Percentiles rank a stretch among this genome's conserved stretches.
These are phyloP conservation scores for Melikaiella ostensackeni DNA, from an alignment of 2,888 invertebrate species.

Conservation along the genomic window DNA sequence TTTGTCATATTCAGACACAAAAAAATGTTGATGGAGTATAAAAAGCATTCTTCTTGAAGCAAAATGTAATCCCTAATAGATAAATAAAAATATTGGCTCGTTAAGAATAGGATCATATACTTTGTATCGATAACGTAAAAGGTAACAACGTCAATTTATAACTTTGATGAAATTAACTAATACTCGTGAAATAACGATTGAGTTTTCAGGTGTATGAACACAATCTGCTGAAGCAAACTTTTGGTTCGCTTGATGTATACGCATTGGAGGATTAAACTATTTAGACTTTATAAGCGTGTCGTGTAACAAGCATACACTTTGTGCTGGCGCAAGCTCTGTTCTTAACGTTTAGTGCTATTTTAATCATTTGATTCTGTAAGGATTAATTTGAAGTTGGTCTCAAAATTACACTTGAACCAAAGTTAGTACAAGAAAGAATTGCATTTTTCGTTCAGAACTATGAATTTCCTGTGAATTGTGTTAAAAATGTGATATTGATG, in stretches of 20 bases:
- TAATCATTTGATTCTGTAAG: conserved; percentile 4
- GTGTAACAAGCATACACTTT: conserved; percentile 27
- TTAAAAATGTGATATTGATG: too few species aligned
- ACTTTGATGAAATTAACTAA: conserved; percentile 29
- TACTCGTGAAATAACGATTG: conserved; percentile 1
- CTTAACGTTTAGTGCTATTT: conserved; percentile 10
- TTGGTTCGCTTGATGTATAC: conserved; percentile 27
- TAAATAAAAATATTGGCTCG: too few species aligned
- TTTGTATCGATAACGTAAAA: background rate
- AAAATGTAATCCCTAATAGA: too few species aligned
- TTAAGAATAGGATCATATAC: too few species aligned
- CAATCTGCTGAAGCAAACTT: conserved; percentile 22
- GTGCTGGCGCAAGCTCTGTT: background rate
- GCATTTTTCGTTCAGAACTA: too few species aligned
- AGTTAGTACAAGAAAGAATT: too few species aligned
- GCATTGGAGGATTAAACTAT: conserved; percentile 33
- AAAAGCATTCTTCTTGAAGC: background rate
- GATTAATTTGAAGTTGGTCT: too few species aligned
- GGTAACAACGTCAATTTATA: conserved; percentile 14
- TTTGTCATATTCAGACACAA: too few species aligned
- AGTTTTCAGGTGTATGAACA: conserved; percentile 12
- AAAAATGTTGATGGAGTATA: too few species aligned
- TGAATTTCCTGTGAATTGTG: too few species aligned
- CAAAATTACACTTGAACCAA: too few species aligned
- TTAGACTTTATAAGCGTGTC: conserved; percentile 24